These are phyloP conservation scores for Plodia interpunctella DNA, from an alignment of 1,140 invertebrate genomes.

Conservation along the genomic window DNA sequence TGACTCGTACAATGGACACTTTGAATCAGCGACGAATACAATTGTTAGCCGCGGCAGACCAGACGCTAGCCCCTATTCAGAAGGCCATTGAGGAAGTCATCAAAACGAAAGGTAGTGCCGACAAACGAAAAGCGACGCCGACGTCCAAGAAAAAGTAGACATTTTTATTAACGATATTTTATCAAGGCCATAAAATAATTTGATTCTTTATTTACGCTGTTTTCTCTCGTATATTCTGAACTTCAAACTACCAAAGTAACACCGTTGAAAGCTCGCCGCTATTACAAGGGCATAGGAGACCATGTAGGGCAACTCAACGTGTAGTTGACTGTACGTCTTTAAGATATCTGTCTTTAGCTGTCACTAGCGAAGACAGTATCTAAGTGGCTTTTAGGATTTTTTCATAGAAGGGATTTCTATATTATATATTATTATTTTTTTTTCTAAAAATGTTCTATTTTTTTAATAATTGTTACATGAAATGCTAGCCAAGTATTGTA, in stretches of 20 bases:
- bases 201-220: not conserved
- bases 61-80: conserved; percentile 35
- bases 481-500: too few species aligned
- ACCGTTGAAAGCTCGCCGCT: too few species aligned
- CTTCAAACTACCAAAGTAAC: too few species aligned
- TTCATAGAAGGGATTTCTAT: not conserved
- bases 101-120: conserved; percentile 24
- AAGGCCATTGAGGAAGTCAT: conserved; percentile 32
- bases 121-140: conserved; percentile 26
- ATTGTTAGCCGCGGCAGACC: conserved; percentile 41
- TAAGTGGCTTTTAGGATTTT: not conserved
- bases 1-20: conserved; percentile 28
- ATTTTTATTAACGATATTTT: not conserved
- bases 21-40: conserved; percentile 38
- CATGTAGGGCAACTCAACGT: too few species aligned
- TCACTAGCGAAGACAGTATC: not conserved
- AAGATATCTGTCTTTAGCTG: not conserved
- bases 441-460: not conserved
- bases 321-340: too few species aligned
- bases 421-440: not conserved
- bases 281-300: too few species aligned
- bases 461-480: too few species aligned
- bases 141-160: conserved; percentile 28
- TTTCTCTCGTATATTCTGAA: not conserved
- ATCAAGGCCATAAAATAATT: not conserved